phyloP scores from a whole-genome alignment of 2,113 vertebrate species.

The Seriola dumerili region DNA sequence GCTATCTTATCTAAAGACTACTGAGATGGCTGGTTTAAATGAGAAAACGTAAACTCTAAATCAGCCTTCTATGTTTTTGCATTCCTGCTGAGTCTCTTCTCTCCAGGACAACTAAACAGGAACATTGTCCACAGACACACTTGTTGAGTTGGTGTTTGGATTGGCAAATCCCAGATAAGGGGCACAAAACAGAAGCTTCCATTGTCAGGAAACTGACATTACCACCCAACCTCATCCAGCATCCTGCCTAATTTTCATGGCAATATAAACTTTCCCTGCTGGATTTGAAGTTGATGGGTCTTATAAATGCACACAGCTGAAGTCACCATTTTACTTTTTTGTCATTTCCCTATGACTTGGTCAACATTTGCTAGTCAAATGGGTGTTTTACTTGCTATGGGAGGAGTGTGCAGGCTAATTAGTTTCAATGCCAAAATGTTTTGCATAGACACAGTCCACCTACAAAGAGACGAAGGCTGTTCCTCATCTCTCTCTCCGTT shows the following conservation, averaged over 20 bases:
- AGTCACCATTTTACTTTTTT: constrained; percentile 23
- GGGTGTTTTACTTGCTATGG: constrained; percentile 43
- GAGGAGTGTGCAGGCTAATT: constrained; percentile 53
- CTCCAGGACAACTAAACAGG: not conserved
- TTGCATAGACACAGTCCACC: constrained; percentile 79
- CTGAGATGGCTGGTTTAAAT: not conserved
- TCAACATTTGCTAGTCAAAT: constrained; percentile 85
- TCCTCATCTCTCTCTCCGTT: constrained; percentile 32
- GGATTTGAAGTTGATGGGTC: not conserved
- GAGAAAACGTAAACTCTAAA: not conserved
- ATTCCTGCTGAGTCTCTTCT: not conserved
- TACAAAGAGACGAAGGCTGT: constrained; percentile 46
- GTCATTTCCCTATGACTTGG: constrained; percentile 54
- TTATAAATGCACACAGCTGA: not conserved
- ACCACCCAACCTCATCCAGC: not conserved
- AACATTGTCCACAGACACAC: not conserved
- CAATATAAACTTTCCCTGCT: not conserved
- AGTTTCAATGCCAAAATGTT: constrained; percentile 44
- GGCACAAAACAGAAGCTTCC: not conserved
- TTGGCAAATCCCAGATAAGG: not conserved
- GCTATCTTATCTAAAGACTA: not conserved
- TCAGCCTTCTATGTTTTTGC: not conserved
- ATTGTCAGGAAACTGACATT: not conserved
- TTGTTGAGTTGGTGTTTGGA: constrained; percentile 1
- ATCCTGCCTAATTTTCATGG: constrained; percentile 2